These are phyloP conservation scores for Neopipo cinnamomea DNA, from an alignment of 2,113 vertebrate genomes.

Conservation along the genomic window DNA sequence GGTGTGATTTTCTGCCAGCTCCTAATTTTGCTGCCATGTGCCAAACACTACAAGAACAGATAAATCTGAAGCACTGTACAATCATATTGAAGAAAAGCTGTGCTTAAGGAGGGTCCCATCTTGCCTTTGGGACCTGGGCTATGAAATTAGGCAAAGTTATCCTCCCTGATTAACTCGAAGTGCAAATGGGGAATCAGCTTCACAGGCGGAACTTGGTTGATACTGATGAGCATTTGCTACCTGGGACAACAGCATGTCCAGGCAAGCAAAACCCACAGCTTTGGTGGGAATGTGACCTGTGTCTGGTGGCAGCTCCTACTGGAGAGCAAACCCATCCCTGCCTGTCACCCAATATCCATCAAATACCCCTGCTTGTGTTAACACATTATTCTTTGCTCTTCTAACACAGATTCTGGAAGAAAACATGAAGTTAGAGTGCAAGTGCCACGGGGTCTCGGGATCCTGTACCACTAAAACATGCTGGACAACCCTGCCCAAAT, in stretches of 20 bases:
- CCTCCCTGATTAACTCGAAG: not conserved
- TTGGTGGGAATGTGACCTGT: not conserved
- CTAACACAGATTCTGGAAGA: conserved; percentile 88
- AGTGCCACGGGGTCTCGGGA: conserved; percentile 93
- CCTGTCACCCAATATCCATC: accelerated
- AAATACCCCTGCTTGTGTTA: not conserved
- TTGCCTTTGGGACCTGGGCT: not conserved
- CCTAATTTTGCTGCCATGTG: not conserved
- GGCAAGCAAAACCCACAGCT: not conserved
- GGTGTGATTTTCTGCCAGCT: not conserved
- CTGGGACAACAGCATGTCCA: not conserved
- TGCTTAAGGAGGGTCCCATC: not conserved
- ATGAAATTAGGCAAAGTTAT: not conserved
- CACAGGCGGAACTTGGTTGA: not conserved
- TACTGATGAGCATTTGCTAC: not conserved
- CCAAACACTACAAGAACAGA: not conserved
- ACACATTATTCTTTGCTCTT: not conserved
- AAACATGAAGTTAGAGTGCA: conserved; percentile 93
- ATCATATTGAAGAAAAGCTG: not conserved
- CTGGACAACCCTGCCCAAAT: conserved; percentile 97
- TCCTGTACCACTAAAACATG: conserved; percentile 98
- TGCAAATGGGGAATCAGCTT: not conserved
- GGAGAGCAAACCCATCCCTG: not conserved
- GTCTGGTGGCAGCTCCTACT: not conserved
- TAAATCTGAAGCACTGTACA: not conserved